These are phyloP conservation scores for Callinectes sapidus DNA, from an alignment of 2,888 invertebrate species.

Conservation along the genomic window DNA sequence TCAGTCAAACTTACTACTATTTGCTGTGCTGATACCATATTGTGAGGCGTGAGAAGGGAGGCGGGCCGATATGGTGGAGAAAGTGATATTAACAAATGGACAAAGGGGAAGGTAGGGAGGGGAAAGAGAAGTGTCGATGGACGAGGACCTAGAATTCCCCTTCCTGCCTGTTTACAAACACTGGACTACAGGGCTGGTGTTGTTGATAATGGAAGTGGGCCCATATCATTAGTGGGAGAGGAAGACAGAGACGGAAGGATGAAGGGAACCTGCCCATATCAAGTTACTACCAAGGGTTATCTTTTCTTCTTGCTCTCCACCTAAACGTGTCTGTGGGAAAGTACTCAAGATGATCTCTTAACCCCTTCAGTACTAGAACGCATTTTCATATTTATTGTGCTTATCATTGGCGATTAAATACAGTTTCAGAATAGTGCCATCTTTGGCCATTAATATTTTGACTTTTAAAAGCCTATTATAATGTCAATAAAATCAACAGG, in stretches of 20 bases:
- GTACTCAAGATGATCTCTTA: neutral
- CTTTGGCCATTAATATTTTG: no score
- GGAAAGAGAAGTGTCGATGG: neutral
- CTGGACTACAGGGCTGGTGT: constrained; percentile 39
- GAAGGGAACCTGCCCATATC: neutral
- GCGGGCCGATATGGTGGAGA: neutral
- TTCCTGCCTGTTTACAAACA: constrained; percentile 57
- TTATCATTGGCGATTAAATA: no score
- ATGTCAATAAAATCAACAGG: no score
- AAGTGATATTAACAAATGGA: constrained; percentile 21
- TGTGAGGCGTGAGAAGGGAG: neutral
- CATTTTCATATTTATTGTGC: no score
- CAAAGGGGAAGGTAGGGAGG: neutral
- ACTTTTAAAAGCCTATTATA: no score
- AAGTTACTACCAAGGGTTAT: neutral
- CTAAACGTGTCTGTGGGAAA: neutral
- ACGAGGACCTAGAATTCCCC: constrained; percentile 12
- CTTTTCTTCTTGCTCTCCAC: neutral
- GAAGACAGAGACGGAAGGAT: neutral
- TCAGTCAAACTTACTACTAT: neutral
- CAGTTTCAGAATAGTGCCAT: no score
- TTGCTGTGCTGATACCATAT: neutral
- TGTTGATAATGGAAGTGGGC: constrained; percentile 50
- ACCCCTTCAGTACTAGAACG: no score
- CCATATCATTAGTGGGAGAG: constrained; percentile 45